Percentiles rank a stretch among this genome's conserved stretches.
These are phyloP conservation scores for Drosophila longiperda DNA, from an alignment of 2,888 invertebrate genomes.

Conservation along the genomic window DNA sequence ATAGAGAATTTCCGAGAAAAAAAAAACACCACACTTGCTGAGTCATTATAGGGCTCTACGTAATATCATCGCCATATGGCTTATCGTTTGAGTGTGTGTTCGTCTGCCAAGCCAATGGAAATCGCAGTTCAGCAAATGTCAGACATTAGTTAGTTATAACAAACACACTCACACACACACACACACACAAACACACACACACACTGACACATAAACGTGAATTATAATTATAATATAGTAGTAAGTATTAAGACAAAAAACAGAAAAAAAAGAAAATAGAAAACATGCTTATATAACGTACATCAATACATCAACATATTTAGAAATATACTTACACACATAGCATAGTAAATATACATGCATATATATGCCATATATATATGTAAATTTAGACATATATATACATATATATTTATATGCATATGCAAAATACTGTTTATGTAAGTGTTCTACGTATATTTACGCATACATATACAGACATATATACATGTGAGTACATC, in stretches of 20 bases:
- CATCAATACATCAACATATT: constrained; percentile 29
- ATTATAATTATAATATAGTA: constrained; percentile 30
- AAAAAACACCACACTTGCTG: background rate
- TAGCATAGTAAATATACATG: constrained; percentile 15
- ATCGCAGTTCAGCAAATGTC: constrained; percentile 22
- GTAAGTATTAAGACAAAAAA: constrained; percentile 16
- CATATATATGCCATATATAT: constrained; percentile 13
- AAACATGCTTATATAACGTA: constrained; percentile 46
- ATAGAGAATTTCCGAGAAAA: background rate
- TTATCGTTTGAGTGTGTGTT: constrained; percentile 7
- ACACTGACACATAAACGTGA: constrained; percentile 11
- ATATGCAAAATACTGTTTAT: constrained; percentile 6
- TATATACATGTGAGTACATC: constrained; percentile 37
- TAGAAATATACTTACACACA: constrained; percentile 27
- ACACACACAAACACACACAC: background rate
- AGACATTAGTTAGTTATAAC: constrained; percentile 16
- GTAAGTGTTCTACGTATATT: constrained; percentile 6
- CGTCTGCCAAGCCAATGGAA: constrained; percentile 9
- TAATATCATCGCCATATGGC: constrained; percentile 6
- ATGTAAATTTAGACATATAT: constrained; percentile 21
- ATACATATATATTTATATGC: background rate
- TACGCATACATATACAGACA: constrained; percentile 5
- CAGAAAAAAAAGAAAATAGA: background rate
- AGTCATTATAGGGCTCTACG: background rate
- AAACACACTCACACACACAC: constrained; percentile 6